Evolutionary conservation across 2,113 vertebrate species (phyloP).

Genomic region (Lates calcarifer): DNA sequence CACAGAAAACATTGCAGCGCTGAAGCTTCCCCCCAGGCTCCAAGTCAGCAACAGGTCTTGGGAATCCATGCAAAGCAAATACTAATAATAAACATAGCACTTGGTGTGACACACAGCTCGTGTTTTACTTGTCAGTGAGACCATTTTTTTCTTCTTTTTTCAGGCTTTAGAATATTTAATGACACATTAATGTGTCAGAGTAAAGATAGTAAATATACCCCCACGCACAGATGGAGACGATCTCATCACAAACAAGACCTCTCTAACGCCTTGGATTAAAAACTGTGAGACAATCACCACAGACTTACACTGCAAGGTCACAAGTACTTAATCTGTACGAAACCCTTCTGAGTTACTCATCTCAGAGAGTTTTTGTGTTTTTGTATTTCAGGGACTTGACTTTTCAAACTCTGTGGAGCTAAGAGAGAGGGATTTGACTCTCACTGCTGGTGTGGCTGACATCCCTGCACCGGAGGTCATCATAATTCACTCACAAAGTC

Average conservation of each 20-base stretch:
- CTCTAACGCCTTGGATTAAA: background rate
- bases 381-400: conserved; percentile 12
- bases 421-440: conserved; percentile 56
- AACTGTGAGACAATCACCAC: background rate
- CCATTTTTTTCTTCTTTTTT: conserved; percentile 14
- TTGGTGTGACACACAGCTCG: conserved; percentile 11
- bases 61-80: conserved; percentile 65
- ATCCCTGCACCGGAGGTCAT: conserved; percentile 66
- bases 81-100: conserved; percentile 62
- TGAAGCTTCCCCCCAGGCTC: conserved; percentile 45
- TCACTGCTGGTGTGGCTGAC: conserved; percentile 50
- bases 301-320: conserved; percentile 1
- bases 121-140: conserved; percentile 45
- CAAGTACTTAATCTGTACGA: conserved; percentile 7
- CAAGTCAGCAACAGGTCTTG: conserved; percentile 65
- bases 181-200: conserved; percentile 45
- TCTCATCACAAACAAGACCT: conserved; percentile 25
- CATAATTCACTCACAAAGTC: conserved; percentile 74
- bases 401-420: conserved; percentile 33
- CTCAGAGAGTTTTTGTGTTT: background rate
- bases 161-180: conserved; percentile 53
- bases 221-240: conserved; percentile 32
- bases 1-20: conserved; percentile 46
- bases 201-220: conserved; percentile 41
- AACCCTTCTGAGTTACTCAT: background rate